Base-by-base conservation (phyloP, 2,797 vertebrate species). In the Poecilia gillii region DNA sequence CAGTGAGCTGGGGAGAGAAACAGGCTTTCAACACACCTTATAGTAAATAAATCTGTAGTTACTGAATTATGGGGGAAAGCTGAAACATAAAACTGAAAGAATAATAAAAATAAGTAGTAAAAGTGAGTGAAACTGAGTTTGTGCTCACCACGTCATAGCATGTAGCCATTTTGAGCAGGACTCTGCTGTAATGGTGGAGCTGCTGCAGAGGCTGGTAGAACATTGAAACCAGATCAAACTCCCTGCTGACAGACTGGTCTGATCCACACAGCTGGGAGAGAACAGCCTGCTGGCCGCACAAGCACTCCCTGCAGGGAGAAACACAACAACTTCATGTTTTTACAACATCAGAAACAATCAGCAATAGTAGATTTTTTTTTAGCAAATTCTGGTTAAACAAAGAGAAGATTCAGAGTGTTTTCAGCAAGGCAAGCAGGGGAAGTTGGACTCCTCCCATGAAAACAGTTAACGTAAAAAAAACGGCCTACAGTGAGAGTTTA, bases 101-200 rank as follows among this genome's bases (percentile, higher is more conserved):
- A 64, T 12, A 66, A 66, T 66, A 39, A 66, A 66, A 62, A 14
- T 62, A 31, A 62, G n/a, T 13, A 57, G n/a, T 57, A 16, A 53
- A 41, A 47, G 46, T n/a, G 57, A 72, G 7, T 14, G 13, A 43
- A 31, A 51, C 8, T 51, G 3, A 25, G 43, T 71, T 59, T 16
- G 8, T 73, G 49, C 97, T 95, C 93, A 99, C 98, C 97, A 98
- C 97, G 92, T 99, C 97, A 87, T 97, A 99, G 92, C 98, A 99
- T 0, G 97, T 95, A 47, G 96, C 96, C 85, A 99, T 96, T 91
- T 98, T 99, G 36, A 98, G 94, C 81, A 99, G 95, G 92, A 93
- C 73, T 86, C 96, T 93, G 86, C 96, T 95, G 46, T 99, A 99
- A 83, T 96, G 95, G 89, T 97, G 97, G 84, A 98, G 96, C 88